Base-by-base conservation (phyloP, 2,797 vertebrate species). In the Coregonus sp. region DNA sequence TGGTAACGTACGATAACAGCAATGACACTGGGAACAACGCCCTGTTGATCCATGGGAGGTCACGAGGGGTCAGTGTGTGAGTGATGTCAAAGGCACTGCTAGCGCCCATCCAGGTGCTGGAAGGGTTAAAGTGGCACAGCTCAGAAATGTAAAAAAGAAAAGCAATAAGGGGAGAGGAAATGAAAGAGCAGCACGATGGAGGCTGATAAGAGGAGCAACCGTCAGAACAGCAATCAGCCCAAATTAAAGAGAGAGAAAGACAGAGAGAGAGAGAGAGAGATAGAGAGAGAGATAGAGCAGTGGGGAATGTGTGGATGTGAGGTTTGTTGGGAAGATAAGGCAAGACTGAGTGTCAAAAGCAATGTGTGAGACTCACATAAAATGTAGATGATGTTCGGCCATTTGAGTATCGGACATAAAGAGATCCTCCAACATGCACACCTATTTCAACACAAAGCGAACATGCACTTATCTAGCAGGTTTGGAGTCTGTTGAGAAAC, bases 151-250 rank as follows among this genome's bases (percentile, higher is more conserved):
- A n/a, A 33, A 40, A 78, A 78, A 80, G 78, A 84, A 81, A 86
- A 83, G 85, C 82, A 91, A 92, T 89, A 89, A 88, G 79, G 82
- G 75, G 75, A 80, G 83, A 92, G 90, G 90, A 92, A 93, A 92
- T 92, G 89, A 92, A 89, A 92, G 86, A 81, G 77, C 79, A 47
- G 83, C 76, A 84, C 78, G 88, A 90, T 84, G 86, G 71, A 80
- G 74, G 59, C 70, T 67, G 88, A 89, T 90, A 89, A 82, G 76
- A 80, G 11, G 72, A 68, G 74, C 77, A 75, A 80, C 85, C 63
- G 74, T 88, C 81, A 86, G 80, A 82, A 86, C 86, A 69, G 70
- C 83, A 88, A 88, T 89, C 81, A 85, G 47, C 75, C 84, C 71
- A 81, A 88, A 83, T 87, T 74, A 75, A 81, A 81, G 47, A 66